These are phyloP conservation scores for Glareola pratincola DNA, from an alignment of 2,113 vertebrate genomes.

Conservation along the genomic window DNA sequence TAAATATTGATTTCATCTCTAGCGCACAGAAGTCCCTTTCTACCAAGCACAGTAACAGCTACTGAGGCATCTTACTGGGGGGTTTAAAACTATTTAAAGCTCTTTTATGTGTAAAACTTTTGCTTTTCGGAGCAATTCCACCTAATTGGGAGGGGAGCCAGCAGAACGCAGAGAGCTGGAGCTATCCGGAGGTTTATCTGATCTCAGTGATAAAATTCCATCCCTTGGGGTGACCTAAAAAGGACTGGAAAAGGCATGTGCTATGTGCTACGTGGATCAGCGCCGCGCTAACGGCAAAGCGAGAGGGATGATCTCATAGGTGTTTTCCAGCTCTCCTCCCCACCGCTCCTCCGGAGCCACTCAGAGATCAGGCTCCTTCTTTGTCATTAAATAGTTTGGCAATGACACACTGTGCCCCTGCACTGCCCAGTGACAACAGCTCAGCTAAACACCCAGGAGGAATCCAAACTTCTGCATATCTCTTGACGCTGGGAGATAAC, in stretches of 20 bases:
- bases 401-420: slow-evolving; percentile 21
- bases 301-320: slow-evolving; percentile 35
- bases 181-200: slow-evolving; percentile 35
- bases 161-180: neutral
- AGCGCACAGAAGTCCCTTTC: neutral
- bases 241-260: slow-evolving; percentile 57
- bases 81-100: neutral
- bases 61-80: neutral
- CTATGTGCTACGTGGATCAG: neutral
- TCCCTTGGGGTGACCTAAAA: slow-evolving; percentile 46
- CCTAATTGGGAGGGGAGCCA: neutral
- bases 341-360: neutral
- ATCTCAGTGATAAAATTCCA: slow-evolving; percentile 58
- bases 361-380: slow-evolving; percentile 13
- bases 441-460: neutral
- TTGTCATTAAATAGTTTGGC: slow-evolving; percentile 39
- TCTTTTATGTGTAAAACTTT: neutral
- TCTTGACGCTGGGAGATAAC: neutral
- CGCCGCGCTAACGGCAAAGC: neutral
- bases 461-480: neutral
- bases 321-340: slow-evolving; percentile 56
- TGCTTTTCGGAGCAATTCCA: neutral
- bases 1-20: slow-evolving; percentile 2
- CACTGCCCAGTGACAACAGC: slow-evolving; percentile 8
- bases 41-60: neutral